Percentiles rank a stretch among this genome's conserved stretches.
Evolutionary conservation across 2,888 invertebrate genomes (phyloP).

Genomic region (Heliothis peltigera): DNA sequence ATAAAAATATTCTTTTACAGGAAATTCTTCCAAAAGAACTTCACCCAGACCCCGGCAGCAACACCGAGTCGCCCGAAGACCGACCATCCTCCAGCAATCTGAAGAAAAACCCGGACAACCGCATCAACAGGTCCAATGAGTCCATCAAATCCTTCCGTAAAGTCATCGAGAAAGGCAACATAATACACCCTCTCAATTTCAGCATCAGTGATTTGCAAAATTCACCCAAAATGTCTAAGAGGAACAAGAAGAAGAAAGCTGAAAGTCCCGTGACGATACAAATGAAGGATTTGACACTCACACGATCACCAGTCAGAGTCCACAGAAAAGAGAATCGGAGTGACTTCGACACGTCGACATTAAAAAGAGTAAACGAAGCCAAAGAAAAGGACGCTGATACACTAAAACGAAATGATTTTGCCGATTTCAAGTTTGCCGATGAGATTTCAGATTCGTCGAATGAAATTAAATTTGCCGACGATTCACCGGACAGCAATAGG

Average conservation of each 20-base stretch:
- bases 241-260: slow-evolving; percentile 78
- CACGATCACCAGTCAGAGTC: slow-evolving; percentile 80
- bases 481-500: slow-evolving; percentile 86
- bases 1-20: slow-evolving; percentile 64
- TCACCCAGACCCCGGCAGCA: slow-evolving; percentile 91
- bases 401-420: slow-evolving; percentile 89
- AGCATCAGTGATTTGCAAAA: slow-evolving; percentile 86
- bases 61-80: slow-evolving; percentile 92
- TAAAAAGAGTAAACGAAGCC: slow-evolving; percentile 91
- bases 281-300: slow-evolving; percentile 83
- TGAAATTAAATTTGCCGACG: slow-evolving; percentile 86
- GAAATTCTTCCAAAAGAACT: slow-evolving; percentile 87
- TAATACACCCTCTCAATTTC: slow-evolving; percentile 88
- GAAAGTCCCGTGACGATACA: slow-evolving; percentile 77
- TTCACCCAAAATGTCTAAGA: slow-evolving; percentile 78
- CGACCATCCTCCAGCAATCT: slow-evolving; percentile 84
- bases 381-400: slow-evolving; percentile 90
- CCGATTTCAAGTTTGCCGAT: slow-evolving; percentile 93
- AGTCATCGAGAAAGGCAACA: slow-evolving; percentile 80
- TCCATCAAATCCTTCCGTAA: slow-evolving; percentile 79
- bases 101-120: slow-evolving; percentile 75
- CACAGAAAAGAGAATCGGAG: slow-evolving; percentile 75
- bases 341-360: slow-evolving; percentile 78
- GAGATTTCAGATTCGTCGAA: slow-evolving; percentile 91
- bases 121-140: slow-evolving; percentile 78